Evolutionary conservation across 2,797 vertebrate species (phyloP).

Genomic region (Hybognathus amarus): DNA sequence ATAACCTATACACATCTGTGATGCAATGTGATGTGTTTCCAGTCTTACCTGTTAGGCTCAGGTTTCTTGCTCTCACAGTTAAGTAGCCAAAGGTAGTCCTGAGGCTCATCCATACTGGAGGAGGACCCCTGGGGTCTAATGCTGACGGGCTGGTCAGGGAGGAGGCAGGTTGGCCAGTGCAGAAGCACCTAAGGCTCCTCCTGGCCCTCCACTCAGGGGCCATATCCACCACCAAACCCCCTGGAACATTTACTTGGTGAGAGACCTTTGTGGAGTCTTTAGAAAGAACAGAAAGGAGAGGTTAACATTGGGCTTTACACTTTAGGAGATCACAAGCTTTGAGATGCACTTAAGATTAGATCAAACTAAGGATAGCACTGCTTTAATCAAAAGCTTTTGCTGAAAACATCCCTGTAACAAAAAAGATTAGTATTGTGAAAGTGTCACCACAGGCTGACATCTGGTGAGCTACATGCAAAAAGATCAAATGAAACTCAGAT

Average conservation of each 20-base stretch:
- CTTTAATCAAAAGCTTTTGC: conserved; percentile 4
- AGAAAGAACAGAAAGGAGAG: conserved; percentile 3
- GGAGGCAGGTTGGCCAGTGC: conserved; percentile 82
- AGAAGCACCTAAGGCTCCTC: conserved; percentile 75
- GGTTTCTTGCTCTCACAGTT: conserved; percentile 99
- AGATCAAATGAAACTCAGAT: too few species aligned
- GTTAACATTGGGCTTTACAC: not conserved
- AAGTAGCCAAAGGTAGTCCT: conserved; percentile 96
- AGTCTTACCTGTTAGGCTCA: conserved; percentile 87
- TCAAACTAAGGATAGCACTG: not conserved
- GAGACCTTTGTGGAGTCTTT: conserved; percentile 89
- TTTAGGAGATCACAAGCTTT: not conserved
- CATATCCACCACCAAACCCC: conserved; percentile 81
- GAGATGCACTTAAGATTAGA: conserved; percentile 2
- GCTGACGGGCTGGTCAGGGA: conserved; percentile 92
- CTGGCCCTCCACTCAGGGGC: conserved; percentile 79
- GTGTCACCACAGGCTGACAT: not conserved
- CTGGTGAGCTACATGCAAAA: not conserved
- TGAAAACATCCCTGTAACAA: not conserved
- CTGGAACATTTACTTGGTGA: conserved; percentile 74
- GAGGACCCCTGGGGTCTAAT: conserved; percentile 87
- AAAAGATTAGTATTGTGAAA: conserved; percentile 2
- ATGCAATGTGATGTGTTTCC: not conserved
- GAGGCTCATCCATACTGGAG: conserved; percentile 92
- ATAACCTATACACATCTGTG: not conserved